These are phyloP conservation scores for Macropis europaea DNA, from an alignment of 2,888 invertebrate genomes.

Conservation along the genomic window DNA sequence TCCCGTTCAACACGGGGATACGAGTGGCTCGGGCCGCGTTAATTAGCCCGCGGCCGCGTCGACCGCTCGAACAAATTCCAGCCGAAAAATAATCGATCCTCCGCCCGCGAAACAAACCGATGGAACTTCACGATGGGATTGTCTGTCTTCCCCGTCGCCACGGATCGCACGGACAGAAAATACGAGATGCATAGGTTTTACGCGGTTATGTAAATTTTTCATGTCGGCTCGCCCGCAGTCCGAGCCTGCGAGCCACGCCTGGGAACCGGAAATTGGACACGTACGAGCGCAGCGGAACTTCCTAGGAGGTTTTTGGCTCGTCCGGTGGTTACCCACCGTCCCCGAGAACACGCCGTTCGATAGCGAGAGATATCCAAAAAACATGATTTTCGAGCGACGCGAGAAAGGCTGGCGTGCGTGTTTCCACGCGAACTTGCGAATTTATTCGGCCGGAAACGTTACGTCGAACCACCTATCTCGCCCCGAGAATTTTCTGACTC, in stretches of 20 bases:
- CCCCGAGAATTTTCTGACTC: too few species aligned
- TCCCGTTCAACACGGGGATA: constrained; percentile 24
- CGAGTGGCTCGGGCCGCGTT: constrained; percentile 2
- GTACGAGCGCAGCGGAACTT: constrained; percentile 45
- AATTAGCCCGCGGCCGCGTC: constrained; percentile 39
- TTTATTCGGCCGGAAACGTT: constrained; percentile 6
- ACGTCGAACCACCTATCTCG: too few species aligned
- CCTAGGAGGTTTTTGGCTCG: constrained; percentile 39
- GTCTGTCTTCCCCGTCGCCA: not conserved
- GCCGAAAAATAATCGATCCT: constrained; percentile 12
- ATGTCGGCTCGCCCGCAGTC: constrained; percentile 23
- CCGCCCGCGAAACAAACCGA: not conserved
- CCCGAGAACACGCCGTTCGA: not conserved
- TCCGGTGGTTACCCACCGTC: constrained; percentile 25
- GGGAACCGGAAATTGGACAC: constrained; percentile 50
- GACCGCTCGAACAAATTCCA: constrained; percentile 1
- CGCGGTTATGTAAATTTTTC: constrained; percentile 46
- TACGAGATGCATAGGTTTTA: constrained; percentile 32
- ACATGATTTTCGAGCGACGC: constrained; percentile 25
- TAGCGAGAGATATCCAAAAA: constrained; percentile 11
- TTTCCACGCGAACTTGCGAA: not conserved
- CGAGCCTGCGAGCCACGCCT: constrained; percentile 17
- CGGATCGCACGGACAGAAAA: not conserved
- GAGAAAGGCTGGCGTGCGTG: not conserved
- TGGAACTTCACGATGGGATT: not conserved